Evolutionary conservation across 1,140 invertebrate species (phyloP), one percentile per base, ranked within the genome.

Genomic region (Drosophila equinoxialis): DNA sequence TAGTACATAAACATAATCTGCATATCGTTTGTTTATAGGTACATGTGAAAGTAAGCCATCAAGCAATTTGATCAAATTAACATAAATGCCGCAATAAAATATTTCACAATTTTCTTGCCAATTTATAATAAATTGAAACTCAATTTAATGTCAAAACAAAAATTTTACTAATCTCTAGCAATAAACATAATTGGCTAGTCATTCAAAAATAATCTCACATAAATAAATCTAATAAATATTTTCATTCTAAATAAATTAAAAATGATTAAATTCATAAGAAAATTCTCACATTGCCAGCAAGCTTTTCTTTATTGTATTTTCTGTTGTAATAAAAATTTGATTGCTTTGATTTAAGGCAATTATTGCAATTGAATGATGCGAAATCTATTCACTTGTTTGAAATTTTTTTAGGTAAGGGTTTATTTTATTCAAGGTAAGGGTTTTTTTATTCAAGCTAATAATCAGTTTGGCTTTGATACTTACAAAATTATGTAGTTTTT

Each of bases 151-250:
- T 51, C 17, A 51, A 11, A 51, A 51, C 45, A 51, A 51, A 51
- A 51, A 1, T 48, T 48, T 51, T 3, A 20, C 45, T 51, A 51
- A 51, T 51, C 45, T 51, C 7, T 7, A 51, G 14, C 45, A 51
- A 51, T 51, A 51, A 51, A 51, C 45, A 51, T 51, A 51, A 51
- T 51, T 51, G 45, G 45, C 45, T 23, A 23, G 45, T 23, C 45
- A 51, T 23, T 10, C 20, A 23, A n/a, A 51, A 51, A 51, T 51
- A 51, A 51, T 20, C 45, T 23, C 7, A 8, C 45, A 20, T 51
- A 51, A 20, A 51, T 51, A 51, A 51, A 23, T 17, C 10, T 23
- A 51, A 51, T 51, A 51, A 51, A 51, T 51, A 6, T 51, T 51
- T 51, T 51, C 17, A 23, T 11, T 23, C 8, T 5, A 48, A 48